Evolutionary conservation across 1,140 invertebrate genomes (phyloP).

Genomic region (Drosophila nebulosa): DNA sequence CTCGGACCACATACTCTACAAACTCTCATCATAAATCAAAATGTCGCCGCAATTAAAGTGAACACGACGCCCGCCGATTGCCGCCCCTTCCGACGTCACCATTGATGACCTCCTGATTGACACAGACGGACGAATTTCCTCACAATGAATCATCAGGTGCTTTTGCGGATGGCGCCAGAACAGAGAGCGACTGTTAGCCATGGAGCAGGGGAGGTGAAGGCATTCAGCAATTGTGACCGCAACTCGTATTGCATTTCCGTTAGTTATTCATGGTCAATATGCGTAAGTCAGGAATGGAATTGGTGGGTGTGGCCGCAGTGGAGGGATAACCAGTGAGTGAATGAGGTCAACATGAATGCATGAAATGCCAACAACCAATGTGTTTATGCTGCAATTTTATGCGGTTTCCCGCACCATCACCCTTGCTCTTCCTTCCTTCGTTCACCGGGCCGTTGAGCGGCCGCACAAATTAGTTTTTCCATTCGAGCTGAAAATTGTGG

Average conservation of each 20-base stretch:
- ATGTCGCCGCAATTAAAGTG: slow-evolving; percentile 52
- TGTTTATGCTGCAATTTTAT: slow-evolving; percentile 59
- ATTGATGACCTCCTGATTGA: no score
- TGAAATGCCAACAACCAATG: slow-evolving; percentile 29
- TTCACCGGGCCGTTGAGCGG: not conserved
- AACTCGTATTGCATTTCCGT: slow-evolving; percentile 61
- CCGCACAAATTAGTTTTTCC: slow-evolving; percentile 33
- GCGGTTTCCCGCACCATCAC: slow-evolving; percentile 14
- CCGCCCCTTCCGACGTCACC: not conserved
- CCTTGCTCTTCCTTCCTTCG: not conserved
- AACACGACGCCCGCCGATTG: slow-evolving; percentile 12
- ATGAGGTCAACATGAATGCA: not conserved
- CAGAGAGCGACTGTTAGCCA: not conserved
- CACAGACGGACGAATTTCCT: not conserved
- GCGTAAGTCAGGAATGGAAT: slow-evolving; percentile 24
- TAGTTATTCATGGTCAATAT: slow-evolving; percentile 68
- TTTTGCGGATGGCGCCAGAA: not conserved
- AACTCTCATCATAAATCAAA: slow-evolving; percentile 59
- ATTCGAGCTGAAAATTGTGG: slow-evolving; percentile 36
- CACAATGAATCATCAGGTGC: slow-evolving; percentile 31
- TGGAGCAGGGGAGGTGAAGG: not conserved
- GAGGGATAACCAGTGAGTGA: not conserved
- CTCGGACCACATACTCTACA: no score
- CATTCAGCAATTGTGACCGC: slow-evolving; percentile 36
- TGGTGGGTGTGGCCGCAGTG: not conserved